These are phyloP conservation scores for Gallinago media DNA, from an alignment of 2,113 vertebrate genomes.

Conservation along the genomic window DNA sequence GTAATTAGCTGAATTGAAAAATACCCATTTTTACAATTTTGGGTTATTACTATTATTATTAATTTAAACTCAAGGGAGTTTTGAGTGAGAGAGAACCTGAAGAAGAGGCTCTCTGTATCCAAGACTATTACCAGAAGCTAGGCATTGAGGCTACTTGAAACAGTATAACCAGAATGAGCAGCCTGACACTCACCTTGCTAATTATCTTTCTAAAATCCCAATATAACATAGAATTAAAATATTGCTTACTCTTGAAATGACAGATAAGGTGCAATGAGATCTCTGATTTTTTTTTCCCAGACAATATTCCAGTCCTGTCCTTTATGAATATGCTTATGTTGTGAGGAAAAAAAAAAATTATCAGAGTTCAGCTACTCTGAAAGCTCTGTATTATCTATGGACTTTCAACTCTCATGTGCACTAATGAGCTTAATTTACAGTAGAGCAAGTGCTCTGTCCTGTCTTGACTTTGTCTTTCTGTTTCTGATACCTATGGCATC, in stretches of 20 bases:
- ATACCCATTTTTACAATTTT: background rate
- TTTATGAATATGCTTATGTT: background rate
- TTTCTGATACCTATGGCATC: conserved; percentile 14
- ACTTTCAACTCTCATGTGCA: background rate
- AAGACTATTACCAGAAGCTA: background rate
- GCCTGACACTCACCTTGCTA: background rate
- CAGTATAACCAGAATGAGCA: background rate
- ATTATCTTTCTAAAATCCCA: background rate
- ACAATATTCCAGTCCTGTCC: background rate
- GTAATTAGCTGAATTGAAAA: background rate
- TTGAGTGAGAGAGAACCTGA: background rate
- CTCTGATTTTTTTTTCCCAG: background rate
- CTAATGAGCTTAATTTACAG: conserved; percentile 6
- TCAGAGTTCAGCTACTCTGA: background rate
- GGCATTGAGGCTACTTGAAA: background rate
- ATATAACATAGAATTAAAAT: background rate
- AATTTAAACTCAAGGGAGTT: background rate
- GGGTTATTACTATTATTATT: background rate
- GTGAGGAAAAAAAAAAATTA: background rate
- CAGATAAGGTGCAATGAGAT: background rate
- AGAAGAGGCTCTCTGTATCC: no score
- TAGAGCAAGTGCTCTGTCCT: background rate
- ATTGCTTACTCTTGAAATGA: background rate
- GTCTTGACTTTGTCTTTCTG: conserved; percentile 3
- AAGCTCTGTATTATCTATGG: background rate